phyloP scores from a whole-genome alignment of 2,888 invertebrate species.

The Drosophila paramelanica region DNA sequence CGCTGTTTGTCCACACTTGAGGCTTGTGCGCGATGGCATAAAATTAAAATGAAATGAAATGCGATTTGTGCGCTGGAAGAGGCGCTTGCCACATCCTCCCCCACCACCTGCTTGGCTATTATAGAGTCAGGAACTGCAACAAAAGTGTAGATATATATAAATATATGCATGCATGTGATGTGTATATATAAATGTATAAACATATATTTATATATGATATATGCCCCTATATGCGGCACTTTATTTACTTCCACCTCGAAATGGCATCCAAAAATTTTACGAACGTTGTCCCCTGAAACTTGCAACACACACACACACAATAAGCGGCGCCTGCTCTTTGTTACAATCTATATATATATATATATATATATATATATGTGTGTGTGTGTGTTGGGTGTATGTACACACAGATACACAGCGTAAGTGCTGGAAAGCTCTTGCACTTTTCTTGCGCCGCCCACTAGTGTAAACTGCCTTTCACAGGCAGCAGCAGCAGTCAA shows the following conservation, averaged over 20 bases:
- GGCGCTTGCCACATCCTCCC: background rate
- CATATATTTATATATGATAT: constrained; percentile 3
- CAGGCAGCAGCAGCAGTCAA: constrained; percentile 16
- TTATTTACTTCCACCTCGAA: constrained; percentile 17
- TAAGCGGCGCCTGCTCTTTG: constrained; percentile 28
- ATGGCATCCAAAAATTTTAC: constrained; percentile 36
- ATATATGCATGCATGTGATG: background rate
- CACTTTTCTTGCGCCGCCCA: constrained; percentile 23
- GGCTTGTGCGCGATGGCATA: constrained; percentile 51
- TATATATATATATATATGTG: constrained; percentile 3
- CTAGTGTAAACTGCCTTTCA: constrained; percentile 28
- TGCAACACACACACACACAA: background rate
- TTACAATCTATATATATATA: constrained; percentile 14
- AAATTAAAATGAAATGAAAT: constrained; percentile 68
- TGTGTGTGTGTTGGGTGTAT: constrained; percentile 13
- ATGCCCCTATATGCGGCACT: constrained; percentile 12
- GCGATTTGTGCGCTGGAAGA: constrained; percentile 24
- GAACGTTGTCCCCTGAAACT: constrained; percentile 1
- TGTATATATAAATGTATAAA: background rate
- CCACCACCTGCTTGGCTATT: constrained; percentile 4
- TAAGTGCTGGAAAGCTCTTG: constrained; percentile 25
- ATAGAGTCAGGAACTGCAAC: constrained; percentile 30
- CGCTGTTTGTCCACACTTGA: constrained; percentile 5
- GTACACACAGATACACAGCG: constrained; percentile 25
- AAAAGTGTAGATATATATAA: background rate